phyloP scores from a whole-genome alignment of 2,888 invertebrate genomes.

The Theretra japonica region DNA sequence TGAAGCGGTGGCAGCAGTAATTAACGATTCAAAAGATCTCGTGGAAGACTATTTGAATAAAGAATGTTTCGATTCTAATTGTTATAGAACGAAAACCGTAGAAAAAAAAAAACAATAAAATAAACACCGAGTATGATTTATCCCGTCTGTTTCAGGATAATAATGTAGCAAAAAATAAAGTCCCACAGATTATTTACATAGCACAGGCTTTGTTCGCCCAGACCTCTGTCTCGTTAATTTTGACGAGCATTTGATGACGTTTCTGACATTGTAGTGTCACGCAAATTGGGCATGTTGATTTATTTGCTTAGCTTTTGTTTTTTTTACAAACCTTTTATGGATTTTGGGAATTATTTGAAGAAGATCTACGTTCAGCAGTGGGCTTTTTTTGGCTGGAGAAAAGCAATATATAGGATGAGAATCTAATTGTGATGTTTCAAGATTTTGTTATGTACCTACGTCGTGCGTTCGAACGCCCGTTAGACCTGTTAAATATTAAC shows the following conservation, averaged over 20 bases:
- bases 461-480: too few relatives aligned
- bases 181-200: neutral
- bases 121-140: neutral
- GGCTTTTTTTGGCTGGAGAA: too few relatives aligned
- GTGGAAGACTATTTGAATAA: too few relatives aligned
- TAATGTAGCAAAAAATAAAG: slow-evolving; percentile 1
- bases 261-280: neutral
- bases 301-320: neutral
- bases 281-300: neutral
- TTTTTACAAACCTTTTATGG: neutral
- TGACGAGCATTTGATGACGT: neutral
- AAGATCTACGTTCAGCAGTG: too few relatives aligned
- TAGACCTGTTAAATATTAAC: too few relatives aligned
- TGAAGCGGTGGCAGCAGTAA: too few relatives aligned
- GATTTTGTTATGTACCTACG: too few relatives aligned
- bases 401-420: too few relatives aligned
- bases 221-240: slow-evolving; percentile 10
- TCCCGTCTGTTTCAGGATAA: neutral
- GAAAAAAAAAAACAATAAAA: neutral
- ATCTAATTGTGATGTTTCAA: too few relatives aligned
- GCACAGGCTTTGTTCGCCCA: neutral
- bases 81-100: neutral
- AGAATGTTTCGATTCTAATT: too few relatives aligned
- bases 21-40: too few relatives aligned
- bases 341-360: neutral